Conservation (phyloP, 2,797 vertebrate genomes). For the Mormyrops boulengeri region DNA sequence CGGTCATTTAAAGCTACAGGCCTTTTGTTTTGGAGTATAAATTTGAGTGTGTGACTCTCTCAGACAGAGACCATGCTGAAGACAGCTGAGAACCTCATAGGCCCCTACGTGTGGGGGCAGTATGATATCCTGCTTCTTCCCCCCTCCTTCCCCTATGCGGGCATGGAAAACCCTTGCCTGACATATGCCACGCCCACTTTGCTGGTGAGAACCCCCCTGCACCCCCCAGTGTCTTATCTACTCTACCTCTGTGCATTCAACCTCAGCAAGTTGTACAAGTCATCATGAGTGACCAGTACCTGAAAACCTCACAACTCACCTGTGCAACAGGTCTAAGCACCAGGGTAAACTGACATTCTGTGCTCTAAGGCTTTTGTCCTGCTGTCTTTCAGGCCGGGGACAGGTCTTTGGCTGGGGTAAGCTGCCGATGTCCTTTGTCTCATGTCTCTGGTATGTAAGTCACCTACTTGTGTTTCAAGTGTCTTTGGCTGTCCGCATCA, state of each 20-base stretch:
- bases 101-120: conserved; percentile 91
- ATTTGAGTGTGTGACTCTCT: conserved; percentile 49
- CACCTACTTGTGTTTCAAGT: background rate
- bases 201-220: conserved; percentile 61
- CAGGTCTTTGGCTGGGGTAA: conserved; percentile 85
- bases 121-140: conserved; percentile 90
- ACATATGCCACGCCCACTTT: conserved; percentile 91
- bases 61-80: conserved; percentile 91
- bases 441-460: background rate
- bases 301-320: background rate
- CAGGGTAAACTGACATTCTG: background rate
- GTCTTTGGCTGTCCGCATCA: background rate
- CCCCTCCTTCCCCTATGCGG: conserved; percentile 90
- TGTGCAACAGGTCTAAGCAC: background rate
- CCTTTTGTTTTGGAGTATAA: background rate
- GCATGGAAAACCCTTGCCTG: conserved; percentile 97
- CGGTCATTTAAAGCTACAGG: background rate
- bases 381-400: conserved; percentile 78
- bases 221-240: background rate
- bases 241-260: background rate
- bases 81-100: conserved; percentile 80
- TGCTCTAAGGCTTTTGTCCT: background rate
- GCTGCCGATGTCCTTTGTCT: conserved; percentile 43
- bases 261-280: background rate
- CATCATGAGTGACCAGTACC: background rate